Evolutionary conservation across 1,140 invertebrate genomes (phyloP), one percentile per base, ranked within the genome.

Genomic region (Drosophila pachea): DNA sequence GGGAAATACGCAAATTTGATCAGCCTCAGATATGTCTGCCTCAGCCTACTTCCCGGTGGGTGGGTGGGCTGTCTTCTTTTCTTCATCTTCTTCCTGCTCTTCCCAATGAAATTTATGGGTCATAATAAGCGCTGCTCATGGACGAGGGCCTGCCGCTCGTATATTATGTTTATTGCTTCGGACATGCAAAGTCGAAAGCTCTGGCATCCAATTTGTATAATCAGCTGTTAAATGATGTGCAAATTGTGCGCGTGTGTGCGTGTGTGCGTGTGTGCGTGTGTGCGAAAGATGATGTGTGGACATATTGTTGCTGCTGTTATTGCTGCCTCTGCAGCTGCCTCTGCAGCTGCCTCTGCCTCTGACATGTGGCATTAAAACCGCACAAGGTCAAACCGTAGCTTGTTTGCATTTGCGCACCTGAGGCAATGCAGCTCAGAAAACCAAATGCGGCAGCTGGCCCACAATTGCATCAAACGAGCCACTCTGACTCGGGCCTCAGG

Each of bases 91-190:
- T n/a, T 40, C 6, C 11, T 1, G 54, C n/a, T 4, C 40, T n/a
- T n/a, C n/a, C n/a, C n/a, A n/a, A n/a, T n/a, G n/a, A 56, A 69
- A 83, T 83, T 83, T 84, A 84, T 76, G 68, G 64, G 72, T 47
- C 56, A 68, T 74, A 82, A 83, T 82, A 78, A 82, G 64, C 73
- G 61, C 49, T 63, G 53, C 78, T 78, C 64, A 50, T 71, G 67
- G 61, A 74, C 68, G 60, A 11, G 56, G 61, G 29, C 36, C 45
- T 9, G 32, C 7, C 22, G 22, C 59, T 68, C 73, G 59, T 83
- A 74, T 65, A 83, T 83, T 74, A 78, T 67, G 78, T 78, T 83
- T 83, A 83, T 83, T 68, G 78, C 59, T 83, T 83, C 52, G 78
- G 75, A 73, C 78, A 83, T 83, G 78, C 78, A 78, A 83, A 64